Base-by-base conservation (phyloP, 2,113 vertebrate genomes). In the Bagarius yarrelli region DNA sequence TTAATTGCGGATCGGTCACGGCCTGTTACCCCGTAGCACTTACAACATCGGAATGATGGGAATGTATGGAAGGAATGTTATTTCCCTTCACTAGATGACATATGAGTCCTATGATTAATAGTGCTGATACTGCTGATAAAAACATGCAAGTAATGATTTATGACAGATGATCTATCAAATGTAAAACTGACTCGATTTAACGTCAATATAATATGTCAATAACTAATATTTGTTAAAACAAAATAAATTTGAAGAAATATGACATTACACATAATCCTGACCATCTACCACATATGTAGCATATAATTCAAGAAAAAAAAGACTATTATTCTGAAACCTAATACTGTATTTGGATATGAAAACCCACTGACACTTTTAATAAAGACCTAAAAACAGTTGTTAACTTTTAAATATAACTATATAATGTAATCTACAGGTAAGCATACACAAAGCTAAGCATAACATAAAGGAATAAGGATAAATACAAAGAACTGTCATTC, bases 1-100 rank as follows among this genome's bases (percentile, higher is more conserved):
- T 79, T 75, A 40, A 87, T 88, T 83, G 75, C 74, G 71, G 70
- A 87, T 75, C 34, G 78, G 71, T 70, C 59, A 79, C 87, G 76
- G 63, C 25, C 14, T 55, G 36, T 25, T 21, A 27, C 47, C 50
- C 30, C 34, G 30, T 64, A 81, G 61, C 59, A 30, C 70, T 56
- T 75, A 5, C n/a, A 40, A 19, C 56, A 60, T 44, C 40, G 47
- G 64, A 57, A 71, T 57, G 32, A 60, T 70, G 53, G 40, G 18
- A 77, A 52, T 47, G 50, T 15, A 63, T 53, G 50, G 2, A 69
- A 73, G 34, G 32, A 16, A 34, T 36, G 55, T 40, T 25, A 8
- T 77, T 81, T 47, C 36, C 18, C 63, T 56, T 64, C 47, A 63
- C 15, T 15, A 56, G 23, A 56, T 5, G 12, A 44, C 2, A 21